These are phyloP conservation scores for Gymnothorax javanicus DNA, from an alignment of 2,797 vertebrate genomes.

Conservation along the genomic window DNA sequence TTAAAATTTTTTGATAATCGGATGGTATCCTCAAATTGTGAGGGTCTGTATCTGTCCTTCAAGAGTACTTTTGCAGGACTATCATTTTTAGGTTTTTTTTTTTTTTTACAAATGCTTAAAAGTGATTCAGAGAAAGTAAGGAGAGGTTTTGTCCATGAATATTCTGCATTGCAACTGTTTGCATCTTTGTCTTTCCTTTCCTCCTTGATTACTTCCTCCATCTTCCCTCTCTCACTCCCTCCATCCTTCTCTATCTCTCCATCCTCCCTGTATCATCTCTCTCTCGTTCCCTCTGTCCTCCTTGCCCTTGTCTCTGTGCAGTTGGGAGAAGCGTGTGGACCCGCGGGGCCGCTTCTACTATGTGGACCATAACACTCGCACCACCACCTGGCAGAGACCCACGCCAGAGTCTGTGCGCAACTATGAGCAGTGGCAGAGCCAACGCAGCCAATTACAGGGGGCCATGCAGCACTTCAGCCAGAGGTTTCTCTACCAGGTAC, in stretches of 20 bases:
- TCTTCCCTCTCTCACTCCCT: background rate
- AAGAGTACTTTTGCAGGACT: background rate
- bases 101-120: no score
- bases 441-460: conserved; percentile 92
- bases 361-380: conserved; percentile 96
- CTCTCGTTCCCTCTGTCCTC: background rate
- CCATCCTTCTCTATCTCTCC: background rate
- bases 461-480: conserved; percentile 99
- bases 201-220: no score
- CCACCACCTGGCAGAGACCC: conserved; percentile 98
- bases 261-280: background rate
- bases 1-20: no score
- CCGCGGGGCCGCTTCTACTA: conserved; percentile 93
- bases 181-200: no score
- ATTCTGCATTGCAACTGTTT: background rate
- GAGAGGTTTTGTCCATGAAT: background rate
- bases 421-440: conserved; percentile 97
- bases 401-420: conserved; percentile 91
- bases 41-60: background rate
- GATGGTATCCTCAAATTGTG: background rate
- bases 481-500: conserved; percentile 97
- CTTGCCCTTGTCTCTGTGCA: conserved; percentile 52
- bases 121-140: background rate
- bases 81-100: no score
- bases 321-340: conserved; percentile 97